Conservation (phyloP, 2,888 invertebrate genomes). For the Aphrophora alni region DNA sequence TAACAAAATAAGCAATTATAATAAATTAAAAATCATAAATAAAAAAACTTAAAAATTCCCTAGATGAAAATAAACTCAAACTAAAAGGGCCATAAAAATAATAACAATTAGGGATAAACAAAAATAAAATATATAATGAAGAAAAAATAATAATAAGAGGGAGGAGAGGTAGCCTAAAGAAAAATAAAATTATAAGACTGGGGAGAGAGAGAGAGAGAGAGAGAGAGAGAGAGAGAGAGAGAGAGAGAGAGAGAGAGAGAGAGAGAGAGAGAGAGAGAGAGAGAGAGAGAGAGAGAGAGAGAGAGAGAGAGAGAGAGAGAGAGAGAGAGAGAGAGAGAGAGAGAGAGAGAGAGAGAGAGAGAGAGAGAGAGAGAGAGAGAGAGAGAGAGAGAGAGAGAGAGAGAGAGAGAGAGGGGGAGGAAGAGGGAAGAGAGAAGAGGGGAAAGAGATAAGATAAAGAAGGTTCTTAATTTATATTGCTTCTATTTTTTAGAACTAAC, state of each 20-base stretch:
- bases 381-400: slow-evolving; percentile 21
- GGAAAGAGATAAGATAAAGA: no score
- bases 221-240: slow-evolving; percentile 45
- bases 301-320: neutral
- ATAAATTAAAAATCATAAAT: no score
- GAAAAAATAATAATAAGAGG: slow-evolving; percentile 40
- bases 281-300: slow-evolving; percentile 11
- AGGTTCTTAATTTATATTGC: no score
- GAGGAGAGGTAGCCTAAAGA: slow-evolving; percentile 43
- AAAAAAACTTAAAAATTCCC: no score
- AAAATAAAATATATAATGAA: no score
- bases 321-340: neutral
- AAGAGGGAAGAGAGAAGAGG: slow-evolving; percentile 30
- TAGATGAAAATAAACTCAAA: no score
- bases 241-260: slow-evolving; percentile 45
- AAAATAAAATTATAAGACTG: neutral
- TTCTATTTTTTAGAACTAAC: no score
- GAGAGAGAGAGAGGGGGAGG: slow-evolving; percentile 38
- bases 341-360: neutral
- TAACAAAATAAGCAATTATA: no score
- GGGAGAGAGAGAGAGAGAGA: no score
- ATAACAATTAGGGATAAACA: no score
- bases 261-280: slow-evolving; percentile 25
- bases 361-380: neutral
- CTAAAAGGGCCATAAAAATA: no score